A percentile compares a stretch with the other conserved stretches of the same genome.
These are phyloP conservation scores for Chlamydotis undulata DNA, from an alignment of 2,113 vertebrate species.

Conservation along the genomic window DNA sequence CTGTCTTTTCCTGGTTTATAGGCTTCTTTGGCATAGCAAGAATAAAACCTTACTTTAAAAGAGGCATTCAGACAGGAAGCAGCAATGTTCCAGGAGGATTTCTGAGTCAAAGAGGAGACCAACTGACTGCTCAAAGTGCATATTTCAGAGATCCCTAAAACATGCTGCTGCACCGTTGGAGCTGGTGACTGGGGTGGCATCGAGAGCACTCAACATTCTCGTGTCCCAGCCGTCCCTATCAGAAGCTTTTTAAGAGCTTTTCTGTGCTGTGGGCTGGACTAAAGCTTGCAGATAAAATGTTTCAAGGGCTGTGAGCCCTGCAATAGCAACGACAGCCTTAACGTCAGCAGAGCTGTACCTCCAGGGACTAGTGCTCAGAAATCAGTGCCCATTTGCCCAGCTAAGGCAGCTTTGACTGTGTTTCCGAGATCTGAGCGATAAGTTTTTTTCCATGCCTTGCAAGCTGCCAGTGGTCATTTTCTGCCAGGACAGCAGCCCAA, in stretches of 20 bases:
- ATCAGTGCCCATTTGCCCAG: background rate
- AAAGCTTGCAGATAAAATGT: constrained; percentile 10
- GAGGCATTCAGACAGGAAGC: background rate
- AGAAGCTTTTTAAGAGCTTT: background rate
- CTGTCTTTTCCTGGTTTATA: background rate
- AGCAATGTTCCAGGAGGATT: background rate
- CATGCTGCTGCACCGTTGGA: background rate
- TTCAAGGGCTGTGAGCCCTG: background rate
- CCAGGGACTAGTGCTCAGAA: constrained; percentile 20
- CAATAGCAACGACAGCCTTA: background rate
- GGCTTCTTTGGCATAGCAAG: background rate
- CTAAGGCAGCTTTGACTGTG: background rate
- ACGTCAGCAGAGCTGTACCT: constrained; percentile 16
- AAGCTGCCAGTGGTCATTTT: constrained; percentile 19
- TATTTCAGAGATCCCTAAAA: background rate
- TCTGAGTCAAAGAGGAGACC: background rate
- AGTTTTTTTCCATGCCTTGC: constrained; percentile 12
- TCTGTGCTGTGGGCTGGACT: background rate
- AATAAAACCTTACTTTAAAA: constrained; percentile 6
- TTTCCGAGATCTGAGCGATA: constrained; percentile 17
- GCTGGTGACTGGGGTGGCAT: background rate
- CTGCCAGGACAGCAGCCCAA: constrained; percentile 40
- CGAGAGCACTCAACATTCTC: background rate
- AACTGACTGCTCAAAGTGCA: background rate
- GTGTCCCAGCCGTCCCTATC: background rate